Percentiles rank a stretch among this genome's conserved stretches.
These are phyloP conservation scores for Pelodiscus sinensis DNA, from an alignment of 2,113 vertebrate genomes.

Conservation along the genomic window DNA sequence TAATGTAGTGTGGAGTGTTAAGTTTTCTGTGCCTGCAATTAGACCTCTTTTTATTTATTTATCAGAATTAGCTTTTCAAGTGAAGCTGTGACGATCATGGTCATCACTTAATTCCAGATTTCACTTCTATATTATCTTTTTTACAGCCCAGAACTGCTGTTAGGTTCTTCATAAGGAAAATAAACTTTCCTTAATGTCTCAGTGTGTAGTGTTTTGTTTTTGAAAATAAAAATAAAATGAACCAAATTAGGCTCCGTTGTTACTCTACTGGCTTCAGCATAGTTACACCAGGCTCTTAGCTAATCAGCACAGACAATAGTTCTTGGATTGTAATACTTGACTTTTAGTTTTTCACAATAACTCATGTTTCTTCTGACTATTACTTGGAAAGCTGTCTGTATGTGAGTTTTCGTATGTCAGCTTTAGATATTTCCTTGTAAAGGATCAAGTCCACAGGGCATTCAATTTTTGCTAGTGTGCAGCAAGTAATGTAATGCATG, in stretches of 20 bases:
- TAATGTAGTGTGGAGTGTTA: not conserved
- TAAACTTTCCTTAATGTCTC: not conserved
- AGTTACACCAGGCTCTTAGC: not conserved
- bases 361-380: constrained; percentile 6
- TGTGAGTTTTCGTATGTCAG: constrained; percentile 21
- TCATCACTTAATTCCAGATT: not conserved
- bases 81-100: not conserved
- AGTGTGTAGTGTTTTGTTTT: not conserved
- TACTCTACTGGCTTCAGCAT: not conserved
- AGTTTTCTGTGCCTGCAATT: not conserved
- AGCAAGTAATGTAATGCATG: constrained; percentile 48
- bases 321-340: not conserved
- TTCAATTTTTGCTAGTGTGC: constrained; percentile 16
- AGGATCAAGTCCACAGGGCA: constrained; percentile 32
- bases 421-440: constrained; percentile 27
- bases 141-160: not conserved
- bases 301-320: not conserved
- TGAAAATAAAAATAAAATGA: not conserved
- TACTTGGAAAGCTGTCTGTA: constrained; percentile 19
- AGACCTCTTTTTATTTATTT: not conserved
- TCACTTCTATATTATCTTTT: not conserved
- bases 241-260: not conserved
- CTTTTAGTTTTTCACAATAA: not conserved
- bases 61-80: not conserved
- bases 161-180: not conserved